These are phyloP conservation scores for Colostygia pectinataria DNA, from an alignment of 2,888 invertebrate genomes.

Conservation along the genomic window DNA sequence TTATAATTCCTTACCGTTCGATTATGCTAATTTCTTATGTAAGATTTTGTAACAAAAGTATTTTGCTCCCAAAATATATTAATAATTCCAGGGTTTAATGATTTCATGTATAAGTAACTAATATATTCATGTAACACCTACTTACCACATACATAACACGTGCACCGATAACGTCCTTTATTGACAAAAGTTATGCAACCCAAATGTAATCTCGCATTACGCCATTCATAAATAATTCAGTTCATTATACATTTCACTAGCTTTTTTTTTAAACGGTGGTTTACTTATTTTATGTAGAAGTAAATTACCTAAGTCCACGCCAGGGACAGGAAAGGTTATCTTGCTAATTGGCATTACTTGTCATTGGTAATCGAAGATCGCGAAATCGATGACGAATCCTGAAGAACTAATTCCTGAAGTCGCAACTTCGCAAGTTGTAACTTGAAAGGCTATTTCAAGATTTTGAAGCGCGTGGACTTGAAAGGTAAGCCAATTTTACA, in stretches of 20 bases:
- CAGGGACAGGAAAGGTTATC: too few relatives aligned
- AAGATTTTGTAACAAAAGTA: slow-evolving; percentile 39
- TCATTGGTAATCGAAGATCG: too few relatives aligned
- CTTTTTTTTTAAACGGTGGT: slow-evolving; percentile 25
- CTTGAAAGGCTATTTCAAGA: too few relatives aligned
- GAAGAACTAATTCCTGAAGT: too few relatives aligned
- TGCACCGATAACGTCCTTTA: slow-evolving; percentile 52
- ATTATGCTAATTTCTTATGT: slow-evolving; percentile 51
- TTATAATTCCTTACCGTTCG: slow-evolving; percentile 39
- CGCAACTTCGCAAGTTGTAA: too few relatives aligned
- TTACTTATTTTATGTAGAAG: slow-evolving; percentile 19
- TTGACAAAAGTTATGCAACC: slow-evolving; percentile 40
- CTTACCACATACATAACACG: slow-evolving; percentile 42
- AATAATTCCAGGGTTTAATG: slow-evolving; percentile 24
- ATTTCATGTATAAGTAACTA: slow-evolving; percentile 17
- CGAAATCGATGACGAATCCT: too few relatives aligned
- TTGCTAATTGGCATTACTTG: too few relatives aligned
- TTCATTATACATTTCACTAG: slow-evolving; percentile 38
- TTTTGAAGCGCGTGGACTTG: too few relatives aligned
- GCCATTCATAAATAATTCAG: slow-evolving; percentile 37
- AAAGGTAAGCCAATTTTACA: neutral
- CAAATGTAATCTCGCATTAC: slow-evolving; percentile 40
- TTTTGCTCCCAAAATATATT: slow-evolving; percentile 24
- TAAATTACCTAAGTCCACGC: too few relatives aligned
- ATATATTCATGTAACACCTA: slow-evolving; percentile 32